Evolutionary conservation across 2,888 invertebrate species (phyloP), one percentile per base, ranked within the genome.

Genomic region (Anoncus sp.): DNA sequence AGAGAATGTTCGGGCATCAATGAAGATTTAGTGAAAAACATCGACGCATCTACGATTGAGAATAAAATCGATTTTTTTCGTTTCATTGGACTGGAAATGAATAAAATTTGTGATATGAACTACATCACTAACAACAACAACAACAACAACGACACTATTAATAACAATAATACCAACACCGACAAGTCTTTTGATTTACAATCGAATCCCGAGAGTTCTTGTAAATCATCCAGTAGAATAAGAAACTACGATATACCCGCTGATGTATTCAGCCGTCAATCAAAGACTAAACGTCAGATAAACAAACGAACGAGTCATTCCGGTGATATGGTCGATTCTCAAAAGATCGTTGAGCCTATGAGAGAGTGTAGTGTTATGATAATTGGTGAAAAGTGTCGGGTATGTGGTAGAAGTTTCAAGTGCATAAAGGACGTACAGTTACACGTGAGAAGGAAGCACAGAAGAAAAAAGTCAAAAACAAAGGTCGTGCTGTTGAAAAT

Each of bases 321-420:
- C 22, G 12, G 35, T 16, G 40, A 71, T 18, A 70, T 24, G 49
- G n/a, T 35, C 51, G 70, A 49, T 63, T 57, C 24, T 40, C 43
- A 18, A 3, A 53, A 53, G 24, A 59, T n/a, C 27, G n/a, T 53
- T 31, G n/a, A 24, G 7, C 24, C 14, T 24, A 43, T 87, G 4
- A 83, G 79, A 24, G 78, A 85, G 10, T 87, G 88, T 35, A 76
- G 83, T 3, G 87, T 88, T 0, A 77, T 82, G 38, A 83, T 88
- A 31, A 69, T 71, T 10, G 83, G 83, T 10, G 79, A 71, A 38
- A 81, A 40, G 27, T 89, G 89, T 60, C 71, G 67, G 4, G 24
- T 82, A 31, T 88, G 89, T 66, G 72, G 81, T 9, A 75, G 66
- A 43, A 62, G 43, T 5, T 87, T 88, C 40, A 89, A 88, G 59